phyloP scores from a whole-genome alignment of 2,888 invertebrate species.

The Aleiodes leptofemur region DNA sequence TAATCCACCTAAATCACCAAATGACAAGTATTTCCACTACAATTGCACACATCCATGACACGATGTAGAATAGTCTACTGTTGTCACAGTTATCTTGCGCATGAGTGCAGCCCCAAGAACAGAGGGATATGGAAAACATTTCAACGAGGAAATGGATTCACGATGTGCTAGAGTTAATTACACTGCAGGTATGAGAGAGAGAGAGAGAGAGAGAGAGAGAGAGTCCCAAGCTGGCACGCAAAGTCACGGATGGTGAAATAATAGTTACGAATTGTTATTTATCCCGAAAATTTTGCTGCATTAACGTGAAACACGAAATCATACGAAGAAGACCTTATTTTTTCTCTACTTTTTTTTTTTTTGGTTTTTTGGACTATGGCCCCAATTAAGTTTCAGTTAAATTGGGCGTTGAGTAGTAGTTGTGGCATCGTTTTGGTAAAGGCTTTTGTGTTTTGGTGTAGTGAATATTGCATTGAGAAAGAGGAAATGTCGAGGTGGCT shows the following conservation, averaged over 20 bases:
- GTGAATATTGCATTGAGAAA: constrained; percentile 28
- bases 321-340: constrained; percentile 21
- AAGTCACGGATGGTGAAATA: constrained; percentile 29
- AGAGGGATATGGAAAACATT: neutral
- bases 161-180: constrained; percentile 52
- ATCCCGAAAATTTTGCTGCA: neutral
- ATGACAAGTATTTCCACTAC: too few relatives aligned
- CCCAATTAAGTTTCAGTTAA: constrained; percentile 21
- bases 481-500: neutral
- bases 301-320: constrained; percentile 28
- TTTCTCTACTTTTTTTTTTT: neutral
- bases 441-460: neutral
- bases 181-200: constrained; percentile 47
- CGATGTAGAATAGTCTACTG: neutral
- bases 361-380: neutral
- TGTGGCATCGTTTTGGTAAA: neutral
- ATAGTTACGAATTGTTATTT: constrained; percentile 8
- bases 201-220: too few relatives aligned
- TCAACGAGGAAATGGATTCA: constrained; percentile 23
- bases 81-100: constrained; percentile 17
- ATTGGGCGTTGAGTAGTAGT: neutral
- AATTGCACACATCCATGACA: too few relatives aligned
- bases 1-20: too few relatives aligned
- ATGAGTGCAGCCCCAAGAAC: neutral
- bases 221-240: constrained; percentile 10